Evolutionary conservation across 2,888 invertebrate genomes (phyloP), one percentile per base, ranked within the genome.

Genomic region (Callyntrura guangdongensis): DNA sequence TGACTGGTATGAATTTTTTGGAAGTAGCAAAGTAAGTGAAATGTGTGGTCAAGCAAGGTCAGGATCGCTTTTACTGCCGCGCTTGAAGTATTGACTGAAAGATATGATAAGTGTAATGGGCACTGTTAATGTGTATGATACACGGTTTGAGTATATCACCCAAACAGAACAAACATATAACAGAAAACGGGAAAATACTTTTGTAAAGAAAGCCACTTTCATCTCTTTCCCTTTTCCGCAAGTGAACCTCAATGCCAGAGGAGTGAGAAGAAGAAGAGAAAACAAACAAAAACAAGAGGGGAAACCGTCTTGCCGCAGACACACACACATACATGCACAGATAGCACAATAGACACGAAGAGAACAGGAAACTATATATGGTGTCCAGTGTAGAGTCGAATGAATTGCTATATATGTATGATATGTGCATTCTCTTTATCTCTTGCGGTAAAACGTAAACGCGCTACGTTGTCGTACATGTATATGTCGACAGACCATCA

Each of bases 11-110:
- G 74, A 72, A 45, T 86, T 86, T 86, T 20, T 25, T 45, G 12
- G n/a, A 22, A 45, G 67, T 20, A 83, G 22, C 11, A 82, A 67
- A 69, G 45, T 74, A 20, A 22, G 20, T 49, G 20, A 74, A 49
- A 49, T 3, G 17, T 12, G 47, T 74, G n/a, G 9, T 69, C 84
- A 17, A 49, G 85, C 85, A 85, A 85, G 85, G 85, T 85, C 85
- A 85, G 85, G 72, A 85, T n/a, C 72, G 67, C 11, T n/a, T n/a
- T n/a, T n/a, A n/a, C n/a, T n/a, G n/a, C n/a, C n/a, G n/a, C 72
- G 2, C 20, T 11, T 49, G 6, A 12, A 22, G 25, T 25, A 22
- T 20, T 49, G 49, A 79, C 79, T 25, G 56, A 79, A n/a, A n/a
- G n/a, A n/a, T n/a, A n/a, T n/a, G n/a, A n/a, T n/a, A n/a, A n/a